Evolutionary conservation across 2,888 invertebrate genomes (phyloP).

Genomic region (Yponomeuta evonymella): DNA sequence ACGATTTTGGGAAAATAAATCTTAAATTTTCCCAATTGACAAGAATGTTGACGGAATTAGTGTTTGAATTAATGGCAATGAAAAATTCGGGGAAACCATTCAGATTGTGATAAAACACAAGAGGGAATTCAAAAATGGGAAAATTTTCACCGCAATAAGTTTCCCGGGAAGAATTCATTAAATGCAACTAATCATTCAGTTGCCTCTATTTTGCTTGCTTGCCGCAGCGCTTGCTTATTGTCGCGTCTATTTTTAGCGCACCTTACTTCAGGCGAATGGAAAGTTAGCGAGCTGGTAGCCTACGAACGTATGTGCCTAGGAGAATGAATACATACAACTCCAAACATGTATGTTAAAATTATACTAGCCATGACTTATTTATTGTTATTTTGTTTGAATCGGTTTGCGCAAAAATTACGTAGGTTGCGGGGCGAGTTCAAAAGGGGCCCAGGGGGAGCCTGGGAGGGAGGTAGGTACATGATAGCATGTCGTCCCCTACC

Average conservation of each 20-base stretch:
- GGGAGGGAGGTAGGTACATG: conserved; percentile 14
- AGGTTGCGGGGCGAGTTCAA: conserved; percentile 8
- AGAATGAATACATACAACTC: not conserved
- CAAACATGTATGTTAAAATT: not conserved
- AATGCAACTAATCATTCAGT: conserved; percentile 40
- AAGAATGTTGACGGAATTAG: too few relatives aligned
- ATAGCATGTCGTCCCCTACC: conserved; percentile 19
- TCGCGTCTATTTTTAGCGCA: conserved; percentile 60
- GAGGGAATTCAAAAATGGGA: too few relatives aligned
- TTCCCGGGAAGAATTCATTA: too few relatives aligned
- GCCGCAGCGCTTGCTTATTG: conserved; percentile 51
- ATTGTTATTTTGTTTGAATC: not conserved
- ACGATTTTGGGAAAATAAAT: too few relatives aligned
- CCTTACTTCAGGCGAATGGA: conserved; percentile 57
- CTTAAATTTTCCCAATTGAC: too few relatives aligned
- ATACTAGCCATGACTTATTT: too few relatives aligned
- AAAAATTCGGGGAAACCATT: too few relatives aligned
- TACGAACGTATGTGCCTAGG: conserved; percentile 29
- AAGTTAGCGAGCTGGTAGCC: conserved; percentile 65
- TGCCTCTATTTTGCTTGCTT: conserved; percentile 28
- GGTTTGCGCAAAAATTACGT: conserved; percentile 7
- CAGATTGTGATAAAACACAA: too few relatives aligned
- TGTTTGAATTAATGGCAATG: too few relatives aligned
- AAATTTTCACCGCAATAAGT: too few relatives aligned
- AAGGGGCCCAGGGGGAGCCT: conserved; percentile 13